A percentile compares a stretch with the other conserved stretches of the same genome.
phyloP scores from a whole-genome alignment of 2,113 vertebrate species.

The Madoqua kirkii region DNA sequence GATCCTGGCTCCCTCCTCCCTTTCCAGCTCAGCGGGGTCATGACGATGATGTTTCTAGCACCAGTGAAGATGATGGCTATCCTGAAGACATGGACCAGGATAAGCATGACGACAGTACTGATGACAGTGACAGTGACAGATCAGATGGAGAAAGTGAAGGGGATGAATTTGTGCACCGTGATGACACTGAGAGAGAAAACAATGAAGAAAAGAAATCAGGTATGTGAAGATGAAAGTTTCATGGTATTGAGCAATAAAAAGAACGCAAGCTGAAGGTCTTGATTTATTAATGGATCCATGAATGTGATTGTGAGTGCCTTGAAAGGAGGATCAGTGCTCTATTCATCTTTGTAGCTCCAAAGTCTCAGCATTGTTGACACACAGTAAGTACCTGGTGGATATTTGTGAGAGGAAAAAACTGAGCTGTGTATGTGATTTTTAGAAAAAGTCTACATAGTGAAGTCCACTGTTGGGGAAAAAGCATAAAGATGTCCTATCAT shows the following conservation, averaged over 20 bases:
- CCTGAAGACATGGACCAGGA: slow-evolving; percentile 87
- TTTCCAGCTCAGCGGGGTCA: slow-evolving; percentile 80
- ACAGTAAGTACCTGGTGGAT: neutral
- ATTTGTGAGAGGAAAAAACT: neutral
- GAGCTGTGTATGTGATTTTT: neutral
- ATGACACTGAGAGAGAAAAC: slow-evolving; percentile 80
- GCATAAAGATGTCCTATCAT: neutral
- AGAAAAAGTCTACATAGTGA: neutral
- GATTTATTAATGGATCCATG: neutral
- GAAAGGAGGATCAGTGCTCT: neutral
- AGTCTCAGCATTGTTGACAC: neutral
- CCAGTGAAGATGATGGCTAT: slow-evolving; percentile 87
- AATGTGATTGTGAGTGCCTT: neutral
- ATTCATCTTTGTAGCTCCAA: neutral
- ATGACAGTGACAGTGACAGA: slow-evolving; percentile 89
- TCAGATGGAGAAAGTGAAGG: slow-evolving; percentile 90
- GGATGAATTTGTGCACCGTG: slow-evolving; percentile 89
- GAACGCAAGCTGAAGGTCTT: neutral
- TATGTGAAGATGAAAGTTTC: neutral
- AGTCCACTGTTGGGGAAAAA: neutral
- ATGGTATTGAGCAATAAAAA: neutral
- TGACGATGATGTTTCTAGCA: slow-evolving; percentile 82
- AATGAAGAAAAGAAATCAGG: slow-evolving; percentile 83
- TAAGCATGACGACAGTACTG: slow-evolving; percentile 88
- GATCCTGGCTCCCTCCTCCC: neutral